Conservation (phyloP, 2,797 vertebrate species). For the Esox lucius region DNA sequence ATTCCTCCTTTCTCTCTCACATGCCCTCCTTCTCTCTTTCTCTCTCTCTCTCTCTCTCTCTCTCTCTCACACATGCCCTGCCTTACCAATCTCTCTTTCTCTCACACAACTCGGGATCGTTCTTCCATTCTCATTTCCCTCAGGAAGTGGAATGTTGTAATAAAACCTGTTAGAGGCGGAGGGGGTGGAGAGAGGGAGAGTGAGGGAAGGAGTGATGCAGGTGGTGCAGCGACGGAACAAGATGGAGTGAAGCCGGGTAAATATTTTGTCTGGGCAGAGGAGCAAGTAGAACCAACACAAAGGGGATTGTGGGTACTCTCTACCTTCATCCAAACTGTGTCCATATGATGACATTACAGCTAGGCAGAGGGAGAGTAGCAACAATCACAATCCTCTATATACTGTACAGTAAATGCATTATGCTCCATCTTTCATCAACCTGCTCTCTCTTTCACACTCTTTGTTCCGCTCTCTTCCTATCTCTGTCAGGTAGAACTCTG, state of each 20-base stretch:
- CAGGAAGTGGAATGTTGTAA: conserved; percentile 40
- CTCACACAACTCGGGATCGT: not conserved
- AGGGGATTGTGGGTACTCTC: conserved; percentile 3
- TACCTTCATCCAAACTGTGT: not conserved
- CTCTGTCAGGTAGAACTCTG: not conserved
- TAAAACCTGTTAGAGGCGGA: conserved; percentile 30
- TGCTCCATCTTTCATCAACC: not conserved
- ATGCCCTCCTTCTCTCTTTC: conserved; percentile 36
- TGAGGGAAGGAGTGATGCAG: not conserved
- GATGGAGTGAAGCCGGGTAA: conserved; percentile 8
- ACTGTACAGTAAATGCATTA: not conserved
- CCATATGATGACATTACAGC: not conserved
- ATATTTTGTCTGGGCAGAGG: conserved; percentile 12
- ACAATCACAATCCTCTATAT: not conserved
- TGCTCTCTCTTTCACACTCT: conserved; percentile 4
- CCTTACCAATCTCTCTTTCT: not conserved
- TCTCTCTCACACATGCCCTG: not conserved
- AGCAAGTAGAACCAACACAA: conserved; percentile 17
- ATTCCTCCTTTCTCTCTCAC: conserved; percentile 34
- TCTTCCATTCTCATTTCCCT: conserved; percentile 9
- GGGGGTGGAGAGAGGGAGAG: conserved; percentile 13
- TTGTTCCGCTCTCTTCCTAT: not conserved
- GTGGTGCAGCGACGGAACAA: not conserved
- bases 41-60: not conserved
- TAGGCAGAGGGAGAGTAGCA: not conserved